Evolutionary conservation across 2,797 vertebrate genomes (phyloP).

Genomic region (Ctenopoma multispine): DNA sequence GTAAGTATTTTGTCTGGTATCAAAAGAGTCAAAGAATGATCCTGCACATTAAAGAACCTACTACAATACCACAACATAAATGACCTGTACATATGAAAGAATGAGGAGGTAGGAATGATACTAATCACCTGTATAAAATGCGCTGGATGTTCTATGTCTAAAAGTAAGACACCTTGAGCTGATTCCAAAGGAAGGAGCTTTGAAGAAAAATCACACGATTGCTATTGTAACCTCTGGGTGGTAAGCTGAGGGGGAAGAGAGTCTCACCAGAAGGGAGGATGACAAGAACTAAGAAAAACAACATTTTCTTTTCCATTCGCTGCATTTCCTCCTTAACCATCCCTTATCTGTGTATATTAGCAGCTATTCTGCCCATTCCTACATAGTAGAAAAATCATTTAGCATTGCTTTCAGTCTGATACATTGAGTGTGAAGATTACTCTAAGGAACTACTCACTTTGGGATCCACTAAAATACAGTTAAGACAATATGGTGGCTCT

Average conservation of each 20-base stretch:
- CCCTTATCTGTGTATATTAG: constrained; percentile 42
- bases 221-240: constrained; percentile 36
- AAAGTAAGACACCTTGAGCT: constrained; percentile 18
- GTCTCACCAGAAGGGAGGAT: constrained; percentile 46
- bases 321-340: constrained; percentile 53
- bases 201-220: constrained; percentile 4
- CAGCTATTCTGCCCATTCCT: constrained; percentile 55
- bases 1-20: neutral
- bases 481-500: constrained; percentile 63
- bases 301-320: constrained; percentile 53
- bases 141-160: constrained; percentile 2
- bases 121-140: neutral
- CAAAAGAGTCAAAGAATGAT: neutral
- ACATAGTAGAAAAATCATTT: constrained; percentile 68
- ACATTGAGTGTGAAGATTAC: constrained; percentile 55
- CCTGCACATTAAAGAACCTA: neutral
- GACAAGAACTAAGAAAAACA: constrained; percentile 55
- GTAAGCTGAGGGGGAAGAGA: constrained; percentile 41
- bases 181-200: constrained; percentile 5
- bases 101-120: neutral
- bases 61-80: neutral
- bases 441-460: constrained; percentile 59
- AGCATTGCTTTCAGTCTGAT: constrained; percentile 63
- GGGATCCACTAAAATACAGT: constrained; percentile 59
- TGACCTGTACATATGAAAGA: neutral